A percentile compares a stretch with the other conserved stretches of the same genome.
phyloP scores from a whole-genome alignment of 2,888 invertebrate genomes.

The Lithosia quadra region DNA sequence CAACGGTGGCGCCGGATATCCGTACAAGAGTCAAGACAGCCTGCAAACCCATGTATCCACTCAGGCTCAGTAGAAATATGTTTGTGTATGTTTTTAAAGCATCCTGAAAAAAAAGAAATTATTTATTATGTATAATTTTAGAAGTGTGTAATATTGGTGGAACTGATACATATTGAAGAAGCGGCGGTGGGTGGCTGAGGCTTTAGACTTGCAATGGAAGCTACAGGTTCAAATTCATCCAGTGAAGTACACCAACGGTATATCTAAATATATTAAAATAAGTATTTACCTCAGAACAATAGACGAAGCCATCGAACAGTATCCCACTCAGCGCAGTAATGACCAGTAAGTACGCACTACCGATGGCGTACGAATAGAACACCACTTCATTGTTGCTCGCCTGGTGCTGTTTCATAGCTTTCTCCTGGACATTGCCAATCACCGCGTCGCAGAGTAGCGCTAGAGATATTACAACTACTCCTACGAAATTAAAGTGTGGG shows the following conservation, averaged over 20 bases:
- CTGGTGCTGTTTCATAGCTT: slow-evolving; percentile 94
- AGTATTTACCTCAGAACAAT: slow-evolving; percentile 91
- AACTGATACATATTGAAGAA: too few relatives aligned
- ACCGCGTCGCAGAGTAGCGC: slow-evolving; percentile 97
- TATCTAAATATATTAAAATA: too few relatives aligned
- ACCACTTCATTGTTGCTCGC: slow-evolving; percentile 97
- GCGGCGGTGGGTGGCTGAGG: too few relatives aligned
- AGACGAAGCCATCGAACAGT: slow-evolving; percentile 90
- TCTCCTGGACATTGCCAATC: slow-evolving; percentile 99
- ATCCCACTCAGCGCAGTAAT: slow-evolving; percentile 92
- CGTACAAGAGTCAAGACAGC: slow-evolving; percentile 96
- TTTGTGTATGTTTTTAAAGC: slow-evolving; percentile 93
- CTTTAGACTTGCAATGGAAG: too few relatives aligned
- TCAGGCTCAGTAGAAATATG: slow-evolving; percentile 93
- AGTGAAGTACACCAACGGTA: too few relatives aligned
- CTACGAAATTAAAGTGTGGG: slow-evolving; percentile 90
- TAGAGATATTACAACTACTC: slow-evolving; percentile 92
- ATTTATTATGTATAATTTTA: too few relatives aligned
- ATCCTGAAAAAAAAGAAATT: slow-evolving; percentile 83
- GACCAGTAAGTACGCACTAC: slow-evolving; percentile 92
- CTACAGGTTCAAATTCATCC: too few relatives aligned
- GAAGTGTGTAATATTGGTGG: too few relatives aligned
- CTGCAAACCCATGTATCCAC: slow-evolving; percentile 97
- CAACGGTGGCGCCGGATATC: slow-evolving; percentile 95
- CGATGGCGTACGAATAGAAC: slow-evolving; percentile 96